Percentiles rank a stretch among this genome's conserved stretches.
phyloP scores from a whole-genome alignment of 1,140 invertebrate genomes.

The Alviniconcha marisindica region DNA sequence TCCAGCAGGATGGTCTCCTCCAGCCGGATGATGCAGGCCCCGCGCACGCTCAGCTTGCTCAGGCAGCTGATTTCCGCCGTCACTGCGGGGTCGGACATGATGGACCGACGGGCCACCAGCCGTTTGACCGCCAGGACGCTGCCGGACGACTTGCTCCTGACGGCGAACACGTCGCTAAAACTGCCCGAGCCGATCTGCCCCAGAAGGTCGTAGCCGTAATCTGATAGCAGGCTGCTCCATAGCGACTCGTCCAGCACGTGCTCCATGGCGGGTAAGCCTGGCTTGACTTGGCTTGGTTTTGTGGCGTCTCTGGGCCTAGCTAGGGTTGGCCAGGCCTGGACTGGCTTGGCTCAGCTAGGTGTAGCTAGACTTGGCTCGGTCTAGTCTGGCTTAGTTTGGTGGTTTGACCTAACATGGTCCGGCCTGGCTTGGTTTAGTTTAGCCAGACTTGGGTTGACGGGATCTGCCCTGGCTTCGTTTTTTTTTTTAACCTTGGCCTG shows the following conservation, averaged over 20 bases:
- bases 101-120: conserved; percentile 44
- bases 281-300: not conserved
- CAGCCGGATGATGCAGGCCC: conserved; percentile 50
- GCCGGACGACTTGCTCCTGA: conserved; percentile 15
- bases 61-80: conserved; percentile 55
- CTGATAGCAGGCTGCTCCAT: conserved; percentile 38
- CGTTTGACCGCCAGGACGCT: conserved; percentile 52
- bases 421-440: too few species aligned
- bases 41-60: conserved; percentile 46
- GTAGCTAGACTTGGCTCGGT: not conserved
- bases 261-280: conserved; percentile 28
- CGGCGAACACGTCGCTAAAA: conserved; percentile 60
- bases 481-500: too few species aligned
- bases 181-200: conserved; percentile 55
- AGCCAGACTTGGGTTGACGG: too few species aligned
- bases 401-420: too few species aligned
- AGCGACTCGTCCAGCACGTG: conserved; percentile 8
- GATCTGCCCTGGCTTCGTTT: too few species aligned
- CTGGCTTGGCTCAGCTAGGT: not conserved
- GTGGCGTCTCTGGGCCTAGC: not conserved
- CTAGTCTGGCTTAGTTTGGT: too few species aligned
- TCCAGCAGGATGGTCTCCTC: conserved; percentile 46
- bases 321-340: not conserved
- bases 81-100: conserved; percentile 52
- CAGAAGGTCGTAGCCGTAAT: conserved; percentile 44